Percentiles rank a stretch among this genome's conserved stretches.
These are phyloP conservation scores for Chaetorhynchus papuensis DNA, from an alignment of 2,113 vertebrate genomes.

Conservation along the genomic window DNA sequence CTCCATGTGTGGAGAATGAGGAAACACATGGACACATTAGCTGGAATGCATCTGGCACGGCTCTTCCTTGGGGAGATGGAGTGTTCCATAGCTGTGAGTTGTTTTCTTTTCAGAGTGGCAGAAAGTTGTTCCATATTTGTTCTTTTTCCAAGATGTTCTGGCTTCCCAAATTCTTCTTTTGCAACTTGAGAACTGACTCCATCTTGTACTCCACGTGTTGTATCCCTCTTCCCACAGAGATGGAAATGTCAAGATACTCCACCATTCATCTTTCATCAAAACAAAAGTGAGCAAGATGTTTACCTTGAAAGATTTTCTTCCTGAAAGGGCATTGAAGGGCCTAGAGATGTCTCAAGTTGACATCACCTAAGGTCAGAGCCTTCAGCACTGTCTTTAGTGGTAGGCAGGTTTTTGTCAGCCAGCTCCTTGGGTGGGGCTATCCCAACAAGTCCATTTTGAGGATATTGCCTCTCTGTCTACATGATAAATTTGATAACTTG, in stretches of 20 bases:
- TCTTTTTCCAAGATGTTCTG: constrained; percentile 29
- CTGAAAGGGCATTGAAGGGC: not conserved
- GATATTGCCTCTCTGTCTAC: not conserved
- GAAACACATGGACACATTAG: not conserved
- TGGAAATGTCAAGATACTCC: not conserved
- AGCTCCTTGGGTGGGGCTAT: not conserved
- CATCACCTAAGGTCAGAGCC: not conserved
- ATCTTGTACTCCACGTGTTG: not conserved
- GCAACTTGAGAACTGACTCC: not conserved
- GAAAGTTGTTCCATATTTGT: constrained; percentile 15
- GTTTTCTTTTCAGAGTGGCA: constrained; percentile 37
- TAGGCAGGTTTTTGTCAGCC: not conserved
- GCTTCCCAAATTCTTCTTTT: not conserved
- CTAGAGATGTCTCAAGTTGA: not conserved
- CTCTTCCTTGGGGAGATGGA: constrained; percentile 41
- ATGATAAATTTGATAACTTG: not conserved
- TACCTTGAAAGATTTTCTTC: not conserved
- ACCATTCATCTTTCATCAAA: not conserved
- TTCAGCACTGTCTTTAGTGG: not conserved
- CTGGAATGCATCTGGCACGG: constrained; percentile 18
- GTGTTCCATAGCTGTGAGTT: constrained; percentile 42
- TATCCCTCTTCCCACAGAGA: not conserved
- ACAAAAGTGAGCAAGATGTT: not conserved
- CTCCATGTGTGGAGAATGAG: not conserved
- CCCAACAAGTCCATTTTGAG: not conserved